These are phyloP conservation scores for Pseudocheirus occidentalis DNA, from an alignment of 2,797 vertebrate genomes.

Conservation along the genomic window DNA sequence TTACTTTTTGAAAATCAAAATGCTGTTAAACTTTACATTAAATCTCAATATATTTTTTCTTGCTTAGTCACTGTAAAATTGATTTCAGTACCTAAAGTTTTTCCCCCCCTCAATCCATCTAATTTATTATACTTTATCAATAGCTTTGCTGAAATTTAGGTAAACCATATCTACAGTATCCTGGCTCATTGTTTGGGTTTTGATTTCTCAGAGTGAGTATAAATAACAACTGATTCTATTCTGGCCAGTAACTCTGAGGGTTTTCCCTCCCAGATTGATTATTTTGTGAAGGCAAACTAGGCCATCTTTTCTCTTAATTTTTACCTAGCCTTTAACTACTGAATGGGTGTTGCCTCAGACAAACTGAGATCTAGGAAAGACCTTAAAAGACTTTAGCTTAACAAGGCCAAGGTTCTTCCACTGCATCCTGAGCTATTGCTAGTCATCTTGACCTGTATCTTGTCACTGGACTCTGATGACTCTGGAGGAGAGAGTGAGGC, in stretches of 20 bases:
- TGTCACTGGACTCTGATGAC: not conserved
- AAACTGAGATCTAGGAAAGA: not conserved
- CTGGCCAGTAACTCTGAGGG: not conserved
- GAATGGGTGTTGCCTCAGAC: not conserved
- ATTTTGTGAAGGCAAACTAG: not conserved
- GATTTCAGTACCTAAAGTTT: not conserved
- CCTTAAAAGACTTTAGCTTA: not conserved
- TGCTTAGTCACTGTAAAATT: not conserved
- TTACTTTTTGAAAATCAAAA: not conserved
- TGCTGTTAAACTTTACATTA: not conserved
- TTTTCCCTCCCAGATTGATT: not conserved
- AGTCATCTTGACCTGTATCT: not conserved
- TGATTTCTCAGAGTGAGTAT: not conserved
- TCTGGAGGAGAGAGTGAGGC: not conserved
- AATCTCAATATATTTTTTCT: not conserved
- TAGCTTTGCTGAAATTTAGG: not conserved
- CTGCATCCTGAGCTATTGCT: too few species aligned
- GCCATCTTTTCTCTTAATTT: not conserved
- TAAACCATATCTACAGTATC: not conserved
- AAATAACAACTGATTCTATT: not conserved
- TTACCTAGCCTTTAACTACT: not conserved
- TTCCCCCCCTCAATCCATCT: not conserved
- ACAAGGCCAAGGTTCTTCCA: not conserved
- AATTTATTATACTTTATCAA: not conserved
- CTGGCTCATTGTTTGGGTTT: not conserved